Percentiles rank a stretch among this genome's conserved stretches.
phyloP scores from a whole-genome alignment of 1,140 invertebrate species.

The Lethrus apterus region DNA sequence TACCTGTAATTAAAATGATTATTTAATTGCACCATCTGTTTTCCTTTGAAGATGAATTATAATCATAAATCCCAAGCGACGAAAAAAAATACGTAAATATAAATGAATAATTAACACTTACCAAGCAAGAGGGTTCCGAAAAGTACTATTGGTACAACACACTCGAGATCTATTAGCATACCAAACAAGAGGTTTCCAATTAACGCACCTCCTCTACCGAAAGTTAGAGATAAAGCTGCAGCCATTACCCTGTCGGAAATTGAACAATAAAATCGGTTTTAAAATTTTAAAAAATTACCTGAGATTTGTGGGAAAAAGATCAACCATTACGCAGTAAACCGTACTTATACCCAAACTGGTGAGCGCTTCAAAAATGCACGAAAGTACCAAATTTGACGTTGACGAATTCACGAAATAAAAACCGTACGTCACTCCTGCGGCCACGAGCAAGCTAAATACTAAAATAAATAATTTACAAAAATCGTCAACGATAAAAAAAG shows the following conservation, averaged over 20 bases:
- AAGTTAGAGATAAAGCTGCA: slow-evolving; percentile 61
- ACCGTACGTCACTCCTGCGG: slow-evolving; percentile 65
- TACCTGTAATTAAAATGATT: slow-evolving; percentile 46
- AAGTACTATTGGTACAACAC: slow-evolving; percentile 57
- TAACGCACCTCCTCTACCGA: slow-evolving; percentile 62
- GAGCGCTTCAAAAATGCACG: slow-evolving; percentile 66
- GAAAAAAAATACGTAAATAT: too few species aligned
- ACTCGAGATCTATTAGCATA: slow-evolving; percentile 65
- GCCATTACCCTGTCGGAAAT: slow-evolving; percentile 60
- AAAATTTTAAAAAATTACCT: slow-evolving; percentile 44
- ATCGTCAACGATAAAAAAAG: too few species aligned
- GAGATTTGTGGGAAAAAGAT: slow-evolving; percentile 70
- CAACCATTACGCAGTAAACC: slow-evolving; percentile 67
- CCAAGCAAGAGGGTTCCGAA: slow-evolving; percentile 61
- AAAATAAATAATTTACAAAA: slow-evolving; percentile 31
- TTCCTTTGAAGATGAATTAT: too few species aligned
- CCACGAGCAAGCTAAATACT: slow-evolving; percentile 65
- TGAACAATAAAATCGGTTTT: slow-evolving; percentile 10
- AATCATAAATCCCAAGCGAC: too few species aligned
- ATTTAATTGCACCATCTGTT: too few species aligned
- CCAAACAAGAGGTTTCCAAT: slow-evolving; percentile 62
- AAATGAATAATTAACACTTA: slow-evolving; percentile 40
- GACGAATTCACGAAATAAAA: slow-evolving; percentile 66
- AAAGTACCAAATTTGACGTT: slow-evolving; percentile 61
- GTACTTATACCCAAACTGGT: slow-evolving; percentile 67